Base-by-base conservation (phyloP, 2,113 vertebrate species). In the Narcine bancroftii region DNA sequence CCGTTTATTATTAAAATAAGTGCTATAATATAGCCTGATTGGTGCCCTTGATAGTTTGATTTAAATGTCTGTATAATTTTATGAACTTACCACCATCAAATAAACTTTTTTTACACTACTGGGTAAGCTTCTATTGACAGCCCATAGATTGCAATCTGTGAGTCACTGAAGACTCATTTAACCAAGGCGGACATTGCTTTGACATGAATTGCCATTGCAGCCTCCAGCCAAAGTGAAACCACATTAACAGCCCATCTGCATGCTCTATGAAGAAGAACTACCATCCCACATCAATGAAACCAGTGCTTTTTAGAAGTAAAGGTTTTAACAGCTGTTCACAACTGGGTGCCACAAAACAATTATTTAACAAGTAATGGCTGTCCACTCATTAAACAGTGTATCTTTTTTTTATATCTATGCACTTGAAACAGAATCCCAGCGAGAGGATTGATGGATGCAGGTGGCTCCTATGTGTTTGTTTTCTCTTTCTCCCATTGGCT, bases 341-440 rank as follows among this genome's bases (percentile, higher is more conserved):
- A 92, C 0, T 42, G 93, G 92, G 63, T 7, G 53, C 36, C 13
- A 91, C 92, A 92, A 92, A 93, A 92, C 47, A 87, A 93, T 92
- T 73, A 42, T 92, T 93, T 93, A 93, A 89, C 92, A 75, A 39
- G 76, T 33, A 81, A 92, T 72, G 26, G 1, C 76, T 92, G 69
- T 2, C 77, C 89, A 63, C 81, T 92, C 87, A 63, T 92, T 92
- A 85, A 93, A 92, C 47, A 39, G 50, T 7, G 50, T 75, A 42
- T 53, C 76, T 39, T 19, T 85, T 39, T 92, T 76, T 11, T 39
- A 75, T 87, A 87, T 87, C 33, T 65, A 53, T n/a, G 92, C 93
- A 92, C 93, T 75, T 10, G 63, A 91, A 91, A 91, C 45, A 71
- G 65, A 91, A 91, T 69, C 89, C 39, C 65, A 47, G 42, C 63